Evolutionary conservation across 2,888 invertebrate genomes (phyloP).

Genomic region (Drosophila lutescens): DNA sequence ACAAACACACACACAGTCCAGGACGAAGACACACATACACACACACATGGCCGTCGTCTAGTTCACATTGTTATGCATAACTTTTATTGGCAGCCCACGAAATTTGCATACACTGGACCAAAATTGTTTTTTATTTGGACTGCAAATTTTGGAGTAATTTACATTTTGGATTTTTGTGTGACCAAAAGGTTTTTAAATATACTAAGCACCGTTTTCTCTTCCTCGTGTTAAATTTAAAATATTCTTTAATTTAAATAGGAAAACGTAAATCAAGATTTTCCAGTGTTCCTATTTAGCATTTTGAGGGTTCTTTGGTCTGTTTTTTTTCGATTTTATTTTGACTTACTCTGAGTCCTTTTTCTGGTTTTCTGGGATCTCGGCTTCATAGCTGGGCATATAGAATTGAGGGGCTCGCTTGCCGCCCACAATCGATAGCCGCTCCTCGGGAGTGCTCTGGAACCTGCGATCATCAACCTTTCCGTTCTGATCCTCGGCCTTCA

Average conservation of each 20-base stretch:
- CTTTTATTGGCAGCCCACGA: conserved; percentile 62
- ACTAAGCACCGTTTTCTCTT: no score
- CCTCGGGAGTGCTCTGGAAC: conserved; percentile 96
- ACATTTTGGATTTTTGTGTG: no score
- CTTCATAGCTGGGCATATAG: conserved; percentile 97
- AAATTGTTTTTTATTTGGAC: not conserved
- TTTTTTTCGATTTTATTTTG: not conserved
- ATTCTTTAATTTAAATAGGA: no score
- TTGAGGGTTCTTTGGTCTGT: not conserved
- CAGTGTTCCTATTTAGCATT: not conserved
- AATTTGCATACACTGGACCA: conserved; percentile 57
- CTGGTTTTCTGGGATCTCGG: conserved; percentile 98
- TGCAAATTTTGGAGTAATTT: no score
- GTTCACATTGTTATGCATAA: conserved; percentile 56
- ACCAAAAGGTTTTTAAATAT: no score
- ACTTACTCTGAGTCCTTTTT: conserved; percentile 98
- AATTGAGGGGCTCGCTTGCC: conserved; percentile 99
- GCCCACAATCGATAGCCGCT: conserved; percentile 96
- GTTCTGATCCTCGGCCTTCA: conserved; percentile 97
- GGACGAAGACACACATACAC: conserved; percentile 23
- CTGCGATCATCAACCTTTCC: conserved; percentile 95
- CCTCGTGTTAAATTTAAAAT: no score
- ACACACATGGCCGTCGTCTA: conserved; percentile 50
- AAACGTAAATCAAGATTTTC: not conserved
- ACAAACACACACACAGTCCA: conserved; percentile 5